Evolutionary conservation across 2,113 vertebrate genomes (phyloP), one percentile per base, ranked within the genome.

Genomic region (Andinoacara biseriatus): DNA sequence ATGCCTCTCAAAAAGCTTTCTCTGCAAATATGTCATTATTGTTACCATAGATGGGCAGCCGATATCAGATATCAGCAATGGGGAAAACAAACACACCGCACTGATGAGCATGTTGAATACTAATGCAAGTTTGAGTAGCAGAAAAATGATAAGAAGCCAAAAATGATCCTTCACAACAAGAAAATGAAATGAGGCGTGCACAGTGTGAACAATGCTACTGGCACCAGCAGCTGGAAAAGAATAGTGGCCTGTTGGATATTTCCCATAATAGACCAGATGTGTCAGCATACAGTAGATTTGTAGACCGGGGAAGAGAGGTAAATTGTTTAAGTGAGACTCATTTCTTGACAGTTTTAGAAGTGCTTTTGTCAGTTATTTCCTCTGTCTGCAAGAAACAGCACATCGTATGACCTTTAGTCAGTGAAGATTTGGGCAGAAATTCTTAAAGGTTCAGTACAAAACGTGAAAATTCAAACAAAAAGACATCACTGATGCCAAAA

Each of bases 21-120:
- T 75, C 58, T 49, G 49, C 89, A 87, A 86, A 78, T 78, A 18
- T 84, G 84, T 83, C 80, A 86, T 85, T 81, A 81, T 75, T 74
- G 54, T 79, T 69, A 43, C 74, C 72, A 86, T 80, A 40, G 82
- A 82, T 86, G 82, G 58, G 26, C 67, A 79, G 62, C 62, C 46
- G 60, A 85, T 90, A 77, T 86, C 85, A 84, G 79, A 80, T 81
- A 85, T 80, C 80, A 78, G 59, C 74, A 75, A 24, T 46, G 10
- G n/a, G 29, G 35, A 72, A 89, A 86, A 62, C 67, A 85, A 24
- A 24, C 82, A 63, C n/a, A 18, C 35, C 74, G 58, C 59, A 76
- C 22, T 76, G 78, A 88, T 90, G 81, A 86, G 67, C 67, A 38
- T 24, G 58, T 77, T 77, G 84, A 81, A 86, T 85, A 78, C 58